A percentile compares a stretch with the other conserved stretches of the same genome.
Evolutionary conservation across 2,888 invertebrate genomes (phyloP).

Genomic region (Diarsia brunnea): DNA sequence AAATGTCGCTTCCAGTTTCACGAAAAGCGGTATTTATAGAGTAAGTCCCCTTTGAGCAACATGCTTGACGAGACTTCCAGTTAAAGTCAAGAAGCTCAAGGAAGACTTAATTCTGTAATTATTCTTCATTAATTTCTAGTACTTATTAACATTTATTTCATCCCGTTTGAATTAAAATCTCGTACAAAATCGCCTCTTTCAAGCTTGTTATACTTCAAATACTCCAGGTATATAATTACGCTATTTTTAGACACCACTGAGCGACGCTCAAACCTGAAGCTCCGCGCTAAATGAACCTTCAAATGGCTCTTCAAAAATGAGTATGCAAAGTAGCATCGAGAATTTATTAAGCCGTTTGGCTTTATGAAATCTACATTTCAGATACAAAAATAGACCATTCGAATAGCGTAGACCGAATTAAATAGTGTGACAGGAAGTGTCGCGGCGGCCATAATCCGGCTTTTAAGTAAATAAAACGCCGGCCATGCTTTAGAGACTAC

Average conservation of each 20-base stretch:
- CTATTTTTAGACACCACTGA: constrained; percentile 54
- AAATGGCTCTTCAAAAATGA: constrained; percentile 49
- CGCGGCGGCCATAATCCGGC: constrained; percentile 76
- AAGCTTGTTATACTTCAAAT: constrained; percentile 42
- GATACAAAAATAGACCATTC: constrained; percentile 63
- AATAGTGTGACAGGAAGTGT: constrained; percentile 74
- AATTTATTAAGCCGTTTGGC: constrained; percentile 44
- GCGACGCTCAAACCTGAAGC: constrained; percentile 35
- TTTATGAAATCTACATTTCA: constrained; percentile 56
- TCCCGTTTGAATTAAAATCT: constrained; percentile 48
- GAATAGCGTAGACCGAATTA: constrained; percentile 66
- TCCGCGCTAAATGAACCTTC: constrained; percentile 49
- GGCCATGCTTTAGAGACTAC: constrained; percentile 74
- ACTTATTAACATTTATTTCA: constrained; percentile 51
- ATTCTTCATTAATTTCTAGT: constrained; percentile 51
- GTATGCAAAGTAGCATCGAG: constrained; percentile 40
- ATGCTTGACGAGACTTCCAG: constrained; percentile 29
- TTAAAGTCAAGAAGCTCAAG: constrained; percentile 40
- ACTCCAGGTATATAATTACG: constrained; percentile 47
- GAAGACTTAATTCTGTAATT: constrained; percentile 48
- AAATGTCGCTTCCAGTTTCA: background rate
- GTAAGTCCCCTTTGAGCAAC: constrained; percentile 39
- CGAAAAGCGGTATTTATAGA: constrained; percentile 25
- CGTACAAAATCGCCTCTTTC: constrained; percentile 40
- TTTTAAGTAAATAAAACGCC: constrained; percentile 80